Evolutionary conservation across 2,888 invertebrate species (phyloP), one percentile per base, ranked within the genome.

Genomic region (Pelosia muscerda): DNA sequence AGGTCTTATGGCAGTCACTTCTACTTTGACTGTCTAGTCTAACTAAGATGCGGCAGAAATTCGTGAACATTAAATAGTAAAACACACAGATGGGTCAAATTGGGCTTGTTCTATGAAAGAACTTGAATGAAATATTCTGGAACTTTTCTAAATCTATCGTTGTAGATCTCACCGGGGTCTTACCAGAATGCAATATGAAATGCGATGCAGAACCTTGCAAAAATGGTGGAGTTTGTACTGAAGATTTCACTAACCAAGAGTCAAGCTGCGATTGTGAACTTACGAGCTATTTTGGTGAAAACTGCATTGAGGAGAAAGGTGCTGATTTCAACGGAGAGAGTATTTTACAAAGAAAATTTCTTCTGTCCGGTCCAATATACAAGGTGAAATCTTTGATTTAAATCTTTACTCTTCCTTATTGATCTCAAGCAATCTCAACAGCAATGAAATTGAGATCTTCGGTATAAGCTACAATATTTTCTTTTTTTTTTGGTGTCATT

Each of bases 311-410:
- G 91, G 98, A 98, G 87, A 98, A 98, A 86, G 98, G 98, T 0
- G 98, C 98, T 0, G 97, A 97, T 83, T 98, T 98, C 79, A 97
- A 97, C 78, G 98, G 98, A 0, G 97, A 98, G 85, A 98, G 98
- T 23, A 97, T 97, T 72, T 89, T 98, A 54, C 97, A 97, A 84
- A 95, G 98, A 61, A 97, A 97, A 82, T 98, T 97, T 86, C 95
- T 96, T 8, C 88, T 97, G 13, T 95, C 96, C 70, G 97, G 96
- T 6, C 96, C 96, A 64, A 97, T 98, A 2, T 95, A 96, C 59
- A 91, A 89, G 83, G 95, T 95, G 76, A 6, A 42, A 42, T 42
- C 42, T 19, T 19, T 42, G 49, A 49, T 49, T 49, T 49, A n/a
- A 49, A 49, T 49, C n/a, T 19, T 19, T 19, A 42, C 19, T 49